Evolutionary conservation across 2,888 invertebrate genomes (phyloP), one percentile per base, ranked within the genome.

Genomic region (Tupiocoris notatus): DNA sequence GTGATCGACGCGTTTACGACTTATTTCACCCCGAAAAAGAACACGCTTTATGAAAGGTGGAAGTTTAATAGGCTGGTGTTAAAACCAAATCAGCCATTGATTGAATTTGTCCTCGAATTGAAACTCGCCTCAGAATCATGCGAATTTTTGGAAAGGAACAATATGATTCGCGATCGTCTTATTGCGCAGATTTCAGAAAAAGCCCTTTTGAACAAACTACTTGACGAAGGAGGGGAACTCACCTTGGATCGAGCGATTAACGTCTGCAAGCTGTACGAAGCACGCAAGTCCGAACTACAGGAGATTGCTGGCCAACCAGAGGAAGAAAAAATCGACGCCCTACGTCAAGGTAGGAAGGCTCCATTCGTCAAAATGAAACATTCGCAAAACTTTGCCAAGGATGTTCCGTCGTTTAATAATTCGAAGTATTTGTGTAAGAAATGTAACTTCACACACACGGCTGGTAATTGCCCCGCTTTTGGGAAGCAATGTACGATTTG

Each of bases 51-150:
- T 58, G 70, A 56, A 9, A n/a, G 70, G 21, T 70, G 22, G 16
- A 70, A 70, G 21, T 70, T 70, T n/a, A 22, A 22, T 23, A 63
- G 22, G 20, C n/a, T 23, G n/a, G 3, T 6, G 6, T 2, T 63
- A 22, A n/a, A 2, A 9, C 2, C 63, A 6, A 22, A 22, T 6
- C 63, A 63, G 63, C 2, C 22, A 7, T 7, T 9, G 2, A 2
- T 63, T 23, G 7, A 63, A 18, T 68, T 18, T 22, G 7, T 68
- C 6, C 56, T 58, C 21, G 23, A 2, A 7, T 22, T 68, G 2
- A 68, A 68, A 68, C 56, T n/a, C 7, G 70, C 70, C 18, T 56
- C 70, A 56, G 18, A 17, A 1, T 2, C 57, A 3, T 68, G 70
- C 21, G 70, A 57, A 57, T 68, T 68, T 20, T n/a, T n/a, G 16